A percentile compares a stretch with the other conserved stretches of the same genome.
Conservation (phyloP, 2,888 invertebrate genomes). For the Lochmaea crataegi region DNA sequence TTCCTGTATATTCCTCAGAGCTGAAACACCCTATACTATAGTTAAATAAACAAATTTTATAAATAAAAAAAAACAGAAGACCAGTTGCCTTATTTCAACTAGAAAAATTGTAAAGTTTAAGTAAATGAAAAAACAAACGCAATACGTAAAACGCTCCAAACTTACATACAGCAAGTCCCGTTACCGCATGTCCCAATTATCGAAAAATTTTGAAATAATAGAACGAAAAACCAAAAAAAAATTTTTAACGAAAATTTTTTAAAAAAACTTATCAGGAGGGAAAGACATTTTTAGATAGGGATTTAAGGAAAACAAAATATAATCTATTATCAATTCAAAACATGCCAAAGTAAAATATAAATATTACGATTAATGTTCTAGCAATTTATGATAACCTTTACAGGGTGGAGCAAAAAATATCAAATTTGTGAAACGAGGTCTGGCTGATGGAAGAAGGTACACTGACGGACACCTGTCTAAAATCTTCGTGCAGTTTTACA, state of each 20-base stretch:
- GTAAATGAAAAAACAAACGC: background rate
- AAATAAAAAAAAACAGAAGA: background rate
- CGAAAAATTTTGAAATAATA: conserved; percentile 10
- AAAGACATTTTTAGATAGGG: conserved; percentile 38
- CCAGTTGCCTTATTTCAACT: conserved; percentile 4
- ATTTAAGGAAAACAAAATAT: conserved; percentile 33
- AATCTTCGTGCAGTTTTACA: no score
- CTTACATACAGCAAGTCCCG: background rate
- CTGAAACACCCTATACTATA: background rate
- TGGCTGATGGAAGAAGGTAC: background rate
- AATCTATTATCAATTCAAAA: conserved; percentile 41
- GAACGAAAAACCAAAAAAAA: conserved; percentile 14
- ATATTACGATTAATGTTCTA: conserved; percentile 41
- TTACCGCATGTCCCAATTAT: conserved; percentile 2
- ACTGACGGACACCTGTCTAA: no score
- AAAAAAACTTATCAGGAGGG: conserved; percentile 30
- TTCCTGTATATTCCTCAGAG: background rate
- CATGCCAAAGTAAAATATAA: conserved; percentile 46
- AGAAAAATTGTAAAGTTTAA: background rate
- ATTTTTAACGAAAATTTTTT: conserved; percentile 28
- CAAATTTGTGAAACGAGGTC: background rate
- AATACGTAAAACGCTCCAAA: conserved; percentile 5
- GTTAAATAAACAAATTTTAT: background rate
- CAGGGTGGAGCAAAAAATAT: conserved; percentile 8
- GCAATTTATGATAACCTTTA: conserved; percentile 38